Percentiles rank a stretch among this genome's conserved stretches.
Conservation (phyloP, 2,113 vertebrate species). For the Hippocampus abdominalis region DNA sequence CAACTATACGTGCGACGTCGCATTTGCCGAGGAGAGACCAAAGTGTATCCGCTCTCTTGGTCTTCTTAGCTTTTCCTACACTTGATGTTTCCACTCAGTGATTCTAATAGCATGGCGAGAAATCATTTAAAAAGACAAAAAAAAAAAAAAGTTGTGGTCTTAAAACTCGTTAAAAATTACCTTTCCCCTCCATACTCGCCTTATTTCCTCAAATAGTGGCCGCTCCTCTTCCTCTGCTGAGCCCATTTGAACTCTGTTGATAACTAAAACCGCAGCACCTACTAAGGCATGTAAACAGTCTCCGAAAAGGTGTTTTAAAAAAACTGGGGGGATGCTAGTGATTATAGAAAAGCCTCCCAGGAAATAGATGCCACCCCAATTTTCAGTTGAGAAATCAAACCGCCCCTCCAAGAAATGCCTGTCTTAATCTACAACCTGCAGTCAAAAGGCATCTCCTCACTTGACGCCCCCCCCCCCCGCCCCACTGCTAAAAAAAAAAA, state of each 20-base stretch:
- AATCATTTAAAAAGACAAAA: slow-evolving; percentile 53
- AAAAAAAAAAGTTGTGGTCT: slow-evolving; percentile 68
- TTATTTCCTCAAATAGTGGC: slow-evolving; percentile 4
- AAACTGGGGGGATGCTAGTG: neutral
- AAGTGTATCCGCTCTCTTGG: slow-evolving; percentile 85
- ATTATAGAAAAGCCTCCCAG: neutral
- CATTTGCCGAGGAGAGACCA: slow-evolving; percentile 95
- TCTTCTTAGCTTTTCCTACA: slow-evolving; percentile 75
- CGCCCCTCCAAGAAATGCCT: no score
- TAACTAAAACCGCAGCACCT: neutral
- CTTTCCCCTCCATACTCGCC: slow-evolving; percentile 69
- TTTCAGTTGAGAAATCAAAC: neutral
- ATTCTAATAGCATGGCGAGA: slow-evolving; percentile 77
- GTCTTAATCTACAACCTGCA: no score
- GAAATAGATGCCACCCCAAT: neutral
- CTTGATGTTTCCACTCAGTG: slow-evolving; percentile 86
- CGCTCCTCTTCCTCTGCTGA: neutral
- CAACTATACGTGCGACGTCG: slow-evolving; percentile 87
- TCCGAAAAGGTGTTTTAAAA: neutral
- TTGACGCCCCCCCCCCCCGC: no score
- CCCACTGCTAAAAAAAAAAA: no score
- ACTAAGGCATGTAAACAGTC: neutral
- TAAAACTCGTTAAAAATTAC: slow-evolving; percentile 56
- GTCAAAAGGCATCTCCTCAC: no score
- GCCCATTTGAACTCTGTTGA: neutral